phyloP scores from a whole-genome alignment of 2,113 vertebrate genomes.

The Mystacornis crossleyi region DNA sequence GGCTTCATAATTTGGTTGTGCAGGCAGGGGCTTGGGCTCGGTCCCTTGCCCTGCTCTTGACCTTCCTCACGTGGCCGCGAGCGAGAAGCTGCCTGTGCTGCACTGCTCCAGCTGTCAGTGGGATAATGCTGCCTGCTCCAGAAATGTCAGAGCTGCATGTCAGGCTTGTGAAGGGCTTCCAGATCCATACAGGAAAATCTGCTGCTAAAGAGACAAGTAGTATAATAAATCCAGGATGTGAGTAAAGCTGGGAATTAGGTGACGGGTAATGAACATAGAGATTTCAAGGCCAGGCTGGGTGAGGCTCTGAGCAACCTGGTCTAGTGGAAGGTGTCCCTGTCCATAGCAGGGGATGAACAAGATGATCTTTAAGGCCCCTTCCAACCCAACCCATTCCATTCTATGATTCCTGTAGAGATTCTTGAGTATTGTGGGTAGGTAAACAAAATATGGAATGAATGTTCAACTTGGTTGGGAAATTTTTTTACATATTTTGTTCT shows the following conservation, averaged over 20 bases:
- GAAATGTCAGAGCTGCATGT: background rate
- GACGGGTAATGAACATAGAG: background rate
- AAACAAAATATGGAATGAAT: background rate
- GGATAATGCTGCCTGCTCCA: background rate
- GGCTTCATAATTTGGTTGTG: background rate
- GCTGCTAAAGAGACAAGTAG: background rate
- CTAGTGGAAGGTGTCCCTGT: background rate
- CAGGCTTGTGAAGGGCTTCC: background rate
- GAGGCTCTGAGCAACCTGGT: background rate
- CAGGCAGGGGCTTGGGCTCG: background rate
- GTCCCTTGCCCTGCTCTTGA: background rate
- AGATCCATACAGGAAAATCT: background rate
- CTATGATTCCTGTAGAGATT: background rate
- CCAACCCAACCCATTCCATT: background rate
- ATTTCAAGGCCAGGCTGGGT: background rate
- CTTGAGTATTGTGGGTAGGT: background rate
- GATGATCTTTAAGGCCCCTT: background rate
- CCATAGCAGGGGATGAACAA: background rate
- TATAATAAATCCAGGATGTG: background rate
- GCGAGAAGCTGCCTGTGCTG: background rate
- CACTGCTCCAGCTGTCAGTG: background rate
- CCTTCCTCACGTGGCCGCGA: accelerated
- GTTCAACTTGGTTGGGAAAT: background rate
- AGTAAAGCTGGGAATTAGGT: background rate
- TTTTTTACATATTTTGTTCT: background rate